Conservation (phyloP, 2,113 vertebrate species). For the Acinonyx jubatus region DNA sequence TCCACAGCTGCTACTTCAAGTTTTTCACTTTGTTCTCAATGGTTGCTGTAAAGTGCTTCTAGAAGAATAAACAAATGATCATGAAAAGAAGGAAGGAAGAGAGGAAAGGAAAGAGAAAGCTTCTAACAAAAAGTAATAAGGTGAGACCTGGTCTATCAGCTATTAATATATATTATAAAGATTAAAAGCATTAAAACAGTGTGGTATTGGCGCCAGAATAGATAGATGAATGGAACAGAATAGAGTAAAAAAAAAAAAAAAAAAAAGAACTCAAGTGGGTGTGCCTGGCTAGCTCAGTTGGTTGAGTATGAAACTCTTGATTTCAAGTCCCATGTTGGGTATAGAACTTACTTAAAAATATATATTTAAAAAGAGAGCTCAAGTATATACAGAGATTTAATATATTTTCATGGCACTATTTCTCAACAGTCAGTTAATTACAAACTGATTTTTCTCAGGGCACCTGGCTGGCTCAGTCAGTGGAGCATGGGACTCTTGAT, state of each 20-base stretch:
- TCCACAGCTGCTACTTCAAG: background rate
- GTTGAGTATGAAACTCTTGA: background rate
- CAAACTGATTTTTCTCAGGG: too few species aligned
- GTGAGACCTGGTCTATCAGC: background rate
- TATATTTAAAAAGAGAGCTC: too few species aligned
- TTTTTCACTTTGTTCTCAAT: background rate
- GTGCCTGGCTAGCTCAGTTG: background rate
- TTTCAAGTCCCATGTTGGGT: too few species aligned
- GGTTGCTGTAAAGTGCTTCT: background rate
- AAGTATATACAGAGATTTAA: too few species aligned
- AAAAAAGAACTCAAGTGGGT: too few species aligned
- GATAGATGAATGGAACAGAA: background rate
- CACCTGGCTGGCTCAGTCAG: too few species aligned
- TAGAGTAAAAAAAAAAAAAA: background rate
- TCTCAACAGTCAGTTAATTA: too few species aligned
- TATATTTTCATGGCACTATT: too few species aligned
- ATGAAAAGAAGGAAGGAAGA: background rate
- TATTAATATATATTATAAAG: background rate
- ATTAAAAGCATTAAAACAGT: background rate
- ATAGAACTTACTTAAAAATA: too few species aligned
- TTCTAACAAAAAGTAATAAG: background rate
- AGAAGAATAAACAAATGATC: background rate
- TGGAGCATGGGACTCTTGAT: too few species aligned
- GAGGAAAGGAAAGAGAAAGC: background rate
- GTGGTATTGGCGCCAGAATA: background rate